These are phyloP conservation scores for Palaemon carinicauda DNA, from an alignment of 1,140 invertebrate genomes.

Conservation along the genomic window DNA sequence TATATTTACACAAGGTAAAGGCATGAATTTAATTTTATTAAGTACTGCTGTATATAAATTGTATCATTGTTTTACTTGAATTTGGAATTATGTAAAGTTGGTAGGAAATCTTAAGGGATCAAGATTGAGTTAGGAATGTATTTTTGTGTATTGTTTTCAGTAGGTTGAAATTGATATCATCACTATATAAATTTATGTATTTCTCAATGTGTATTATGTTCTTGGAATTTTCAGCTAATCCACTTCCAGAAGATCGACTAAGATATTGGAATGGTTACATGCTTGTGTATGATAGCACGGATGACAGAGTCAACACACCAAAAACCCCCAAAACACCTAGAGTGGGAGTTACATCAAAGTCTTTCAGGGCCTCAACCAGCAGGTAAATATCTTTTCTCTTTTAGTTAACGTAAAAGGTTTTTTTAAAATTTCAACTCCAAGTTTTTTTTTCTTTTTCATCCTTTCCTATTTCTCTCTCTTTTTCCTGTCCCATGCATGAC, in stretches of 20 bases:
- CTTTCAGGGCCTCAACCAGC: slow-evolving; percentile 49
- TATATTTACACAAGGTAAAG: too few relatives aligned
- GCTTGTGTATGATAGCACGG: slow-evolving; percentile 69
- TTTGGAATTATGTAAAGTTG: too few relatives aligned
- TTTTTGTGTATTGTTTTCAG: background rate
- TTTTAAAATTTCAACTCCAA: too few relatives aligned
- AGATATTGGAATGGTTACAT: slow-evolving; percentile 74
- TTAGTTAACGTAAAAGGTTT: too few relatives aligned
- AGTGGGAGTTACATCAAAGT: slow-evolving; percentile 21
- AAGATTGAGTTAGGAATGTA: background rate
- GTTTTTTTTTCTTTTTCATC: too few relatives aligned
- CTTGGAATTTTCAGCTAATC: slow-evolving; percentile 60
- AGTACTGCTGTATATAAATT: too few relatives aligned
- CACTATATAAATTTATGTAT: background rate
- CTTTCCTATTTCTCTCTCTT: too few relatives aligned
- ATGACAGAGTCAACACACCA: slow-evolving; percentile 64
- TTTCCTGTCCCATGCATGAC: too few relatives aligned
- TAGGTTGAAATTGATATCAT: too few relatives aligned
- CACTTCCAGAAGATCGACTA: slow-evolving; percentile 65
- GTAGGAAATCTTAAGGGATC: too few relatives aligned
- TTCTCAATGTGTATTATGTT: background rate
- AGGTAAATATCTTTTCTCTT: slow-evolving; percentile 37
- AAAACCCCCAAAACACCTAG: slow-evolving; percentile 62
- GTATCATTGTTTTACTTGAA: too few relatives aligned
- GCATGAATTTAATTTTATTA: too few relatives aligned